Conservation (phyloP, 2,797 vertebrate genomes). For the Chromobotia macracanthus region DNA sequence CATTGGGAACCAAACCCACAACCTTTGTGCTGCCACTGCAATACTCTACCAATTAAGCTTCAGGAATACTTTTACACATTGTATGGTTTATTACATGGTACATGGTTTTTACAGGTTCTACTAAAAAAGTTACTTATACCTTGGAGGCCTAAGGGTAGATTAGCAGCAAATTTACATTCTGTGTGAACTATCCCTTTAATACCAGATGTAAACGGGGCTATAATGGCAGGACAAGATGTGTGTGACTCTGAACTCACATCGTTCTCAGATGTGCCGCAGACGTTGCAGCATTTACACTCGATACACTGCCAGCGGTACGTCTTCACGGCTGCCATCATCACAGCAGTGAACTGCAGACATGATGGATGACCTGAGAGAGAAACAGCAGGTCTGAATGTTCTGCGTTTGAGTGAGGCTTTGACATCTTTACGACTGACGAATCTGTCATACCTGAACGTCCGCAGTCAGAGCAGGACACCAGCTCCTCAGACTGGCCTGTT, state of each 20-base stretch:
- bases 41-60: too few relatives aligned
- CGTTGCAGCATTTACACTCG: constrained; percentile 97
- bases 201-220: neutral
- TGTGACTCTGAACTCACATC: constrained; percentile 80
- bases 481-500: constrained; percentile 90
- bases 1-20: too few relatives aligned
- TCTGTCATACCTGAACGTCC: constrained; percentile 88
- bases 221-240: neutral
- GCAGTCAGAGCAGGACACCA: constrained; percentile 96
- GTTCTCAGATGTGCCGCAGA: constrained; percentile 95
- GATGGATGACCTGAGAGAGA: constrained; percentile 85
- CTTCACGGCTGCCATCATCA: constrained; percentile 97
- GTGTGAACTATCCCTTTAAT: neutral
- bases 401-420: neutral
- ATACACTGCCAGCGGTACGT: constrained; percentile 99
- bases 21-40: too few relatives aligned
- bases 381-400: neutral
- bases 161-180: too few relatives aligned
- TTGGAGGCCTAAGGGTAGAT: too few relatives aligned
- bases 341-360: constrained; percentile 95
- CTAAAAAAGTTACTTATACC: too few relatives aligned
- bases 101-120: too few relatives aligned
- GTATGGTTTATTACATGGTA: too few relatives aligned
- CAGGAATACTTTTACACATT: too few relatives aligned
- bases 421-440: neutral